phyloP scores from a whole-genome alignment of 2,797 vertebrate genomes.

The Mormyrops attenuatus region DNA sequence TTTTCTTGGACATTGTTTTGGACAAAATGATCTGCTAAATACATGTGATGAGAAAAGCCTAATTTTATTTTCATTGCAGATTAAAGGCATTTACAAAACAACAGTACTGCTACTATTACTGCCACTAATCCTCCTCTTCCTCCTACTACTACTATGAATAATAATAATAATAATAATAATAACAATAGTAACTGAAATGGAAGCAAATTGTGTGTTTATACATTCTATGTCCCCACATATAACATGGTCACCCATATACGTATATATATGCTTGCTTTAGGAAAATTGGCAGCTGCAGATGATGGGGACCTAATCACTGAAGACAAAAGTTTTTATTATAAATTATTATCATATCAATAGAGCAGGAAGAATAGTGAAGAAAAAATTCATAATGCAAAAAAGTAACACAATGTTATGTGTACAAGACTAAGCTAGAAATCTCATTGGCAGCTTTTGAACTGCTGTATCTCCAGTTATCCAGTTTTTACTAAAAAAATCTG shows the following conservation, averaged over 20 bases:
- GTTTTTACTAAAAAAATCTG: background rate
- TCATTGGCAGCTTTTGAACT: background rate
- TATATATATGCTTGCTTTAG: background rate
- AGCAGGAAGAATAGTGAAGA: background rate
- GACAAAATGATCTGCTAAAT: background rate
- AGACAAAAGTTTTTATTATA: background rate
- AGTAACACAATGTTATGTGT: background rate
- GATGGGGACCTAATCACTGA: background rate
- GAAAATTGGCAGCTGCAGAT: background rate
- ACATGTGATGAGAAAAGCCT: background rate
- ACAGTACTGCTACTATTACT: background rate
- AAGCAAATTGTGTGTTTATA: background rate
- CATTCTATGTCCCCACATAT: background rate
- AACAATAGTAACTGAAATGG: background rate
- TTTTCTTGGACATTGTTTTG: background rate
- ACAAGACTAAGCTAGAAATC: background rate
- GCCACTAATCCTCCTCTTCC: background rate
- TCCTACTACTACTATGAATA: background rate
- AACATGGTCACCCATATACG: background rate
- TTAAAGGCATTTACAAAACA: background rate
- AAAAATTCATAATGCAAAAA: too few species aligned
- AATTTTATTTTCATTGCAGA: background rate
- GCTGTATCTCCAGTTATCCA: background rate
- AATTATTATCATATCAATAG: background rate
- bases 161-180: background rate